These are phyloP conservation scores for Lophura nycthemera DNA, from an alignment of 2,113 vertebrate species.

Conservation along the genomic window DNA sequence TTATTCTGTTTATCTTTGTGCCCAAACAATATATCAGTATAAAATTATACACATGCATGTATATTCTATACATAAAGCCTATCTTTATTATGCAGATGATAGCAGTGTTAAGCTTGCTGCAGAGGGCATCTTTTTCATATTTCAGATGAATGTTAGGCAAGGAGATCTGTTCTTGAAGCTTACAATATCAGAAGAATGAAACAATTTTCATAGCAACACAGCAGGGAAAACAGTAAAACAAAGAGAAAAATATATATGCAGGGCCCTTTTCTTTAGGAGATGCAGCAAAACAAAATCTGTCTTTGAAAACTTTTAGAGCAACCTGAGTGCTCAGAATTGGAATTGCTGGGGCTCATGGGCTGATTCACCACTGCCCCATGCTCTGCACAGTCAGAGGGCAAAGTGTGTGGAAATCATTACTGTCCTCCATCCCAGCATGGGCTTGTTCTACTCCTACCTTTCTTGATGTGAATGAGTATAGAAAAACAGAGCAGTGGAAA, in stretches of 20 bases:
- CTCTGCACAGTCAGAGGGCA: not conserved
- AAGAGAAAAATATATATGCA: not conserved
- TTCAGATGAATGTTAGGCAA: slow-evolving; percentile 21
- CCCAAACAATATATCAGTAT: not conserved
- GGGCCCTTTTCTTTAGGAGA: not conserved
- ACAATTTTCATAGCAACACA: not conserved
- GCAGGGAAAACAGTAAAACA: not conserved
- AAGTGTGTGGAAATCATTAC: not conserved
- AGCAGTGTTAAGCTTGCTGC: slow-evolving; percentile 20
- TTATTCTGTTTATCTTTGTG: slow-evolving; percentile 57
- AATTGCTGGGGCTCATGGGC: not conserved
- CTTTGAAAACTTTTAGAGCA: not conserved
- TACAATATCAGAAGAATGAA: slow-evolving; percentile 34
- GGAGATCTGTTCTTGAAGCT: slow-evolving; percentile 32
- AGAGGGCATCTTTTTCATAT: slow-evolving; percentile 38
- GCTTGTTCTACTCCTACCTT: not conserved
- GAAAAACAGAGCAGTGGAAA: not conserved
- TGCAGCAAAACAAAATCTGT: not conserved
- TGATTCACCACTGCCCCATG: not conserved
- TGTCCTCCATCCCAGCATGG: accelerated
- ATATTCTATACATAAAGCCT: slow-evolving; percentile 30
- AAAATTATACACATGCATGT: slow-evolving; percentile 52
- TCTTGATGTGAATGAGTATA: not conserved
- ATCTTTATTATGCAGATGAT: slow-evolving; percentile 71
- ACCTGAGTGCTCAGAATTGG: not conserved